Base-by-base conservation (phyloP, 2,797 vertebrate genomes). In the Leuciscus waleckii region DNA sequence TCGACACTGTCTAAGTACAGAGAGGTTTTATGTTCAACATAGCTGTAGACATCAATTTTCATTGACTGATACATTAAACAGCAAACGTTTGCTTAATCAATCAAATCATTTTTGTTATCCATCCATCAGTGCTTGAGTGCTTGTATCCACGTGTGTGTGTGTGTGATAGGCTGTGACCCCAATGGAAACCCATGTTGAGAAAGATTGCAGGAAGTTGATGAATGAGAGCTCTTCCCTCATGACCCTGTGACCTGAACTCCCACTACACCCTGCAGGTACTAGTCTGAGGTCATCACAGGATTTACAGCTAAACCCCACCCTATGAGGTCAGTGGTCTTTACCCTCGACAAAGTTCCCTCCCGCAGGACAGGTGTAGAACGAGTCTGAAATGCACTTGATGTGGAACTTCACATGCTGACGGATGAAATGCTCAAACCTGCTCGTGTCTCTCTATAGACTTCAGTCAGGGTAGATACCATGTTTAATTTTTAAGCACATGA, bases 101-200 rank as follows among this genome's bases (percentile, higher is more conserved):
- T 65, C 16, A 74, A 21, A 49, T 61, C 0, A 65, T 74, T 58
- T 79, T 56, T 67, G 58, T 67, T 26, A 49, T 19, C 49, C 58
- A 83, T 41, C 58, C 19, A 63, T 63, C 68, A 85, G 21, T 63
- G 75, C 35, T 46, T n/a, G 75, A 80, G 43, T 80, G 26, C 70
- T 54, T 68, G 61, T 74, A 80, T 85, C 43, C 39, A 79, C 75
- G 70, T 70, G 46, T 79, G 63, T 79, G 63, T 79, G 61, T 56
- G 37, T 79, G 51, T 79, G 67, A 58, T 35, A 58, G 39, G 32
- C 76, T 79, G 75, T 78, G 74, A 79, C 75, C 51, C 77, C 63
- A 69, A 71, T 79, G 83, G 43, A 78, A 79, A 84, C 75, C 70
- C 83, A 84, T 84, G 65, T 56, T 84, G 37, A 78, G 49, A 77